Conservation (phyloP, 2,888 invertebrate species). For the Papilio gigon region DNA sequence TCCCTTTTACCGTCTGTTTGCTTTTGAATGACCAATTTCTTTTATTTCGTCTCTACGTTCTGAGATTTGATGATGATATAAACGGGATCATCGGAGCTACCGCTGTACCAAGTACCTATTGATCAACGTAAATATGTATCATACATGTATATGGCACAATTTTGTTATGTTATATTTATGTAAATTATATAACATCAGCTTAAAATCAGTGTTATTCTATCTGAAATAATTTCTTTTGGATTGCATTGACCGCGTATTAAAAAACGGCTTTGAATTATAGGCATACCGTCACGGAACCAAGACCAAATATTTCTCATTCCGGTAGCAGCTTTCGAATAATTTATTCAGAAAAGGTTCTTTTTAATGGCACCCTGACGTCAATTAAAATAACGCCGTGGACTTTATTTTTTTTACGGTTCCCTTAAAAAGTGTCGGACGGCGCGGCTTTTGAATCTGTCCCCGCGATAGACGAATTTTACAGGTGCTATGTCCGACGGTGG, state of each 20-base stretch:
- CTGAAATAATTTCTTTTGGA: constrained; percentile 7
- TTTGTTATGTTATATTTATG: no score
- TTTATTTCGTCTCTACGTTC: constrained; percentile 40
- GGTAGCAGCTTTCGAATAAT: constrained; percentile 70
- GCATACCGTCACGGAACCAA: constrained; percentile 65
- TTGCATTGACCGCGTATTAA: constrained; percentile 1
- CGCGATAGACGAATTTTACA: constrained; percentile 76
- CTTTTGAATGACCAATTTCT: constrained; percentile 37
- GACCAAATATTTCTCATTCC: constrained; percentile 73
- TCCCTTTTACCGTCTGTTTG: constrained; percentile 39
- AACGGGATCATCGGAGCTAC: neutral
- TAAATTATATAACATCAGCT: neutral
- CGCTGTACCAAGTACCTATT: neutral
- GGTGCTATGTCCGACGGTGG: constrained; percentile 76
- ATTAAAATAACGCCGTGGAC: constrained; percentile 73
- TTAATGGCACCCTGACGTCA: constrained; percentile 69
- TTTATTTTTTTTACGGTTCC: constrained; percentile 60
- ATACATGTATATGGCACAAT: no score
- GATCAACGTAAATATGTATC: constrained; percentile 2
- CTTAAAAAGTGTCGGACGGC: constrained; percentile 66
- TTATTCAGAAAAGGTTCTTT: constrained; percentile 66
- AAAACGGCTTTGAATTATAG: constrained; percentile 69
- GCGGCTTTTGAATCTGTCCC: constrained; percentile 76
- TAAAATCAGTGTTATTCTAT: neutral
- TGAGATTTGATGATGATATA: neutral